phyloP scores from a whole-genome alignment of 2,797 vertebrate species.

The Sylvia borin region DNA sequence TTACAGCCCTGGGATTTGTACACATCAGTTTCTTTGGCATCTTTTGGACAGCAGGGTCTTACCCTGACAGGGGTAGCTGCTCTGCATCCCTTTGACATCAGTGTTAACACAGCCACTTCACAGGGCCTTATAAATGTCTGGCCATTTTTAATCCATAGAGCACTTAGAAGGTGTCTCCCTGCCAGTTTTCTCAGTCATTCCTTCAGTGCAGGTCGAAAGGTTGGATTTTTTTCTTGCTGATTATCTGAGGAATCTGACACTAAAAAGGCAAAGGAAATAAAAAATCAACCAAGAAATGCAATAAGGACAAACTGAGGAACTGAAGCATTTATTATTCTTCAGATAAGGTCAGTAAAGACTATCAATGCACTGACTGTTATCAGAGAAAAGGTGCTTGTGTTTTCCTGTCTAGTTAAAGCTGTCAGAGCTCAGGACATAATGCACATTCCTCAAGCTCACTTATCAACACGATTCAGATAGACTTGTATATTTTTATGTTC shows the following conservation, averaged over 20 bases:
- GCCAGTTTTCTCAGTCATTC: neutral
- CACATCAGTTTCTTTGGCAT: neutral
- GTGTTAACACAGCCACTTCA: neutral
- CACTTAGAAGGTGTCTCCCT: neutral
- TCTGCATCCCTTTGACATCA: neutral
- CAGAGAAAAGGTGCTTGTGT: constrained; percentile 21
- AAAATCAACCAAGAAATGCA: constrained; percentile 12
- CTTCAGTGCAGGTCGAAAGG: neutral
- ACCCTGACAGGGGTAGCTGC: neutral
- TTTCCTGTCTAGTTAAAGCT: constrained; percentile 66
- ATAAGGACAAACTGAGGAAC: constrained; percentile 26
- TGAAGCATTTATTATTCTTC: constrained; percentile 38
- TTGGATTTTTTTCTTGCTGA: neutral
- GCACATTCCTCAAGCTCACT: constrained; percentile 45
- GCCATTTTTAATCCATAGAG: neutral
- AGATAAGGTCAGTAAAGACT: constrained; percentile 49
- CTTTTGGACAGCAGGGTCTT: neutral
- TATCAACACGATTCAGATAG: constrained; percentile 48
- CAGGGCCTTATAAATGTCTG: neutral
- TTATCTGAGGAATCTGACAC: constrained; percentile 5
- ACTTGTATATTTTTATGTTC: constrained; percentile 46
- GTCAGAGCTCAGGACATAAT: constrained; percentile 46
- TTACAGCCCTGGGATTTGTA: neutral
- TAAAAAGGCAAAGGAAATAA: constrained; percentile 28
- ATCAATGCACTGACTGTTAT: constrained; percentile 15